A percentile compares a stretch with the other conserved stretches of the same genome.
These are phyloP conservation scores for Allolobophora icterica DNA, from an alignment of 2,888 invertebrate genomes.

Conservation along the genomic window DNA sequence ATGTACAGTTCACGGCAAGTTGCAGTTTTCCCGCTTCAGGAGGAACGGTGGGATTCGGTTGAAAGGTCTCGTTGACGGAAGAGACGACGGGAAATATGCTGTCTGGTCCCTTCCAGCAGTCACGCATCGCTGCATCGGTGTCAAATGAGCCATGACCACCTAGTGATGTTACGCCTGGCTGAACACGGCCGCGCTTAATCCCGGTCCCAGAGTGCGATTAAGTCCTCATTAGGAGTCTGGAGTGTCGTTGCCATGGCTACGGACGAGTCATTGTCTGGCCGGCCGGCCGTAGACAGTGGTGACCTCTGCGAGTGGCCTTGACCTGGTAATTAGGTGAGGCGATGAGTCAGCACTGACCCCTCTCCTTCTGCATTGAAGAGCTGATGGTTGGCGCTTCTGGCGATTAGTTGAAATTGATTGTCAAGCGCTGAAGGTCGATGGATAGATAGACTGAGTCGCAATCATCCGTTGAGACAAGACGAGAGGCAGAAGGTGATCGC, in stretches of 20 bases:
- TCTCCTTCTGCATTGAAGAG: neutral
- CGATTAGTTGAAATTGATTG: neutral
- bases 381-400: neutral
- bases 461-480: neutral
- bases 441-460: neutral
- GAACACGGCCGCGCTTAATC: neutral
- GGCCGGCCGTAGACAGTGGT: neutral
- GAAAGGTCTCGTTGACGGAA: no score
- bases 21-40: neutral
- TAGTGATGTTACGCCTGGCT: conserved; percentile 17
- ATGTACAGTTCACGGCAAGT: neutral
- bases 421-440: neutral
- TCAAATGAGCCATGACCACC: neutral
- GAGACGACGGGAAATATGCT: neutral
- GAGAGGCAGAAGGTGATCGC: neutral
- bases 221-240: conserved; percentile 14
- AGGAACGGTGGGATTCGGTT: neutral
- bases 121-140: neutral
- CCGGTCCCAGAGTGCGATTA: neutral
- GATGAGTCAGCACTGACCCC: neutral
- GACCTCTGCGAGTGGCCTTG: neutral
- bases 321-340: neutral
- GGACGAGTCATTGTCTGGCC: neutral
- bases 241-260: neutral
- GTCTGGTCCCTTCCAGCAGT: neutral